Percentiles rank a stretch among this genome's conserved stretches.
phyloP scores from a whole-genome alignment of 2,797 vertebrate species.

The Gallinago nigripennis region DNA sequence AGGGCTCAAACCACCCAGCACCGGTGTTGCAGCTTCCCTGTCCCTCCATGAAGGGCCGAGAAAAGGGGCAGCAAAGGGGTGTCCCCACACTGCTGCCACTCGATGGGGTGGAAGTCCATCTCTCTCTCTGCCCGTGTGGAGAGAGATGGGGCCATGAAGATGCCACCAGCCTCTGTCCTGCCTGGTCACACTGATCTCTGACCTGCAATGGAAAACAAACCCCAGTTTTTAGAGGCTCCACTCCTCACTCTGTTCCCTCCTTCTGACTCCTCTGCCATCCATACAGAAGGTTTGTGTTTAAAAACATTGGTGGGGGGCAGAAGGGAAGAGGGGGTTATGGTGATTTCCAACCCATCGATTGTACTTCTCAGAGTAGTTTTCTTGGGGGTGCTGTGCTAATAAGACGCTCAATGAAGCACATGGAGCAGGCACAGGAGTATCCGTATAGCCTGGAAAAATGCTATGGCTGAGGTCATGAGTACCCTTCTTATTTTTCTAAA shows the following conservation, averaged over 20 bases:
- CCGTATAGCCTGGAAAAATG: not conserved
- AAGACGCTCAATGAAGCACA: slow-evolving; percentile 48
- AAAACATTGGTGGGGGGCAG: not conserved
- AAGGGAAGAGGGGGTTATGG: not conserved
- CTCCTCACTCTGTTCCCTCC: not conserved
- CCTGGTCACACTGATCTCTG: not conserved
- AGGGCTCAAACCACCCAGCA: not conserved
- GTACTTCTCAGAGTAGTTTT: slow-evolving; percentile 11
- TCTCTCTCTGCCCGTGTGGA: not conserved
- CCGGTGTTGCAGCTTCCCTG: fast-evolving
- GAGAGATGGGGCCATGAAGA: fast-evolving
- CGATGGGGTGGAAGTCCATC: fast-evolving
- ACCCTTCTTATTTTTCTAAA: not conserved
- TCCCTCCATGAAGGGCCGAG: not conserved
- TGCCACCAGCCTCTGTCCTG: not conserved
- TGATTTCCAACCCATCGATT: not conserved
- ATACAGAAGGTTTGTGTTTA: not conserved
- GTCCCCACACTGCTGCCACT: fast-evolving
- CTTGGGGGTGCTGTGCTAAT: slow-evolving; percentile 24
- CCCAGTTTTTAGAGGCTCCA: not conserved
- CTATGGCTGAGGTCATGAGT: not conserved
- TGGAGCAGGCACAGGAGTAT: fast-evolving
- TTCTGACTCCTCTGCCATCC: not conserved
- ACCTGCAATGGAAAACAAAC: not conserved
- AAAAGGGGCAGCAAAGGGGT: not conserved